phyloP scores from a whole-genome alignment of 2,113 vertebrate genomes.

The Forbesichthys agassizii region DNA sequence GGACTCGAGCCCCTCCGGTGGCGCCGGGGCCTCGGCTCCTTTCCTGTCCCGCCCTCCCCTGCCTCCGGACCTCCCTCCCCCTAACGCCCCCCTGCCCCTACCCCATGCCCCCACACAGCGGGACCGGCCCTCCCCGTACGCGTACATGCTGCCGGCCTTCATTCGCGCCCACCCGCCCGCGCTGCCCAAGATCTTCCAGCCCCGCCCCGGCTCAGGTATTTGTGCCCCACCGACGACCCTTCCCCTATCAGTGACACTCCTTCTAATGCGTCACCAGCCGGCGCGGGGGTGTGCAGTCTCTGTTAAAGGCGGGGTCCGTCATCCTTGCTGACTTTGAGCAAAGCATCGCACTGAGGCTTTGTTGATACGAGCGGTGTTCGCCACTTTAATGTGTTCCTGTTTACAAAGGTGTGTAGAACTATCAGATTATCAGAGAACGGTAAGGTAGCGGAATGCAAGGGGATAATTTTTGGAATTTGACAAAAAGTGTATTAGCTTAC shows the following conservation, averaged over 20 bases:
- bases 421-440: no score
- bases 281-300: neutral
- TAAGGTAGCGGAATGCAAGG: no score
- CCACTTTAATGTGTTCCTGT: no score
- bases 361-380: no score
- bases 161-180: constrained; percentile 67
- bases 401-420: no score
- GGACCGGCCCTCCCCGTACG: constrained; percentile 50
- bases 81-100: constrained; percentile 17
- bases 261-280: neutral
- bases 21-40: constrained; percentile 49
- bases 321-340: no score
- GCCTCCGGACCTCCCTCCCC: constrained; percentile 29
- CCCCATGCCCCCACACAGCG: constrained; percentile 24
- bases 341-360: no score
- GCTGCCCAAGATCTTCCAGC: constrained; percentile 80
- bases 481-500: no score
- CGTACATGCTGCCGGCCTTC: constrained; percentile 69
- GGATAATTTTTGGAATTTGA: no score
- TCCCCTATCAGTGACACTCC: neutral
- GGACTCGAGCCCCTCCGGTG: constrained; percentile 38
- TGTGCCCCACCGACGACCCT: neutral
- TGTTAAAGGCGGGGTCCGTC: neutral
- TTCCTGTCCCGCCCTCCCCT: constrained; percentile 30
- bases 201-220: constrained; percentile 71